These are phyloP conservation scores for Zaprionus lachaisei DNA, from an alignment of 1,140 invertebrate genomes.

Conservation along the genomic window DNA sequence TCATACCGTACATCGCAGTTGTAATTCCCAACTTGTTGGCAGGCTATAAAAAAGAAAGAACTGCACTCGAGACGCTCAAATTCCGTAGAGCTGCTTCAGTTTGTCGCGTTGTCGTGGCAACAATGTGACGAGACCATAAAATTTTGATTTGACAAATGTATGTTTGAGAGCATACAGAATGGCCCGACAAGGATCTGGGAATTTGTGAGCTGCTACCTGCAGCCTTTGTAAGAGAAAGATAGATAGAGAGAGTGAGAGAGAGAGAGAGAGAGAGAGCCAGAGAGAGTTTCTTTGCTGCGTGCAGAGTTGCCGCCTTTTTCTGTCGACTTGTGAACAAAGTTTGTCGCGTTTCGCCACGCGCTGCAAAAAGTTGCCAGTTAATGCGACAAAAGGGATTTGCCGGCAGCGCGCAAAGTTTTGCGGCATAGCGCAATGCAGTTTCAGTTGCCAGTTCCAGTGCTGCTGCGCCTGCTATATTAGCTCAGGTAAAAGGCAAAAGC, in stretches of 20 bases:
- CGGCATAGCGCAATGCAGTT: constrained; percentile 71
- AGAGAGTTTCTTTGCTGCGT: constrained; percentile 1
- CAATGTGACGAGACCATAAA: constrained; percentile 78
- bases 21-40: constrained; percentile 22
- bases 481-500: constrained; percentile 30
- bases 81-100: constrained; percentile 38
- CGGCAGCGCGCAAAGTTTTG: constrained; percentile 66
- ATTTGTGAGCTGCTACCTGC: constrained; percentile 51
- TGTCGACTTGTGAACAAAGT: constrained; percentile 77
- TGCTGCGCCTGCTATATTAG: constrained; percentile 54
- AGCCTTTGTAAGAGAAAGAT: constrained; percentile 45
- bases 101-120: constrained; percentile 57
- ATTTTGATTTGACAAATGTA: constrained; percentile 82
- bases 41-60: constrained; percentile 56
- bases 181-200: constrained; percentile 41
- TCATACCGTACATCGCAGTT: constrained; percentile 17
- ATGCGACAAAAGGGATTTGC: constrained; percentile 81
- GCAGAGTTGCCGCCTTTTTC: constrained; percentile 23
- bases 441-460: background rate
- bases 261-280: constrained; percentile 24
- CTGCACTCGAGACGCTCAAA: constrained; percentile 61
- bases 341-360: constrained; percentile 56
- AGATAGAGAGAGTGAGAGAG: background rate
- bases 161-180: constrained; percentile 66
- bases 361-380: constrained; percentile 79